Evolutionary conservation across 2,113 vertebrate species (phyloP).

Genomic region (Okapia johnstoni): DNA sequence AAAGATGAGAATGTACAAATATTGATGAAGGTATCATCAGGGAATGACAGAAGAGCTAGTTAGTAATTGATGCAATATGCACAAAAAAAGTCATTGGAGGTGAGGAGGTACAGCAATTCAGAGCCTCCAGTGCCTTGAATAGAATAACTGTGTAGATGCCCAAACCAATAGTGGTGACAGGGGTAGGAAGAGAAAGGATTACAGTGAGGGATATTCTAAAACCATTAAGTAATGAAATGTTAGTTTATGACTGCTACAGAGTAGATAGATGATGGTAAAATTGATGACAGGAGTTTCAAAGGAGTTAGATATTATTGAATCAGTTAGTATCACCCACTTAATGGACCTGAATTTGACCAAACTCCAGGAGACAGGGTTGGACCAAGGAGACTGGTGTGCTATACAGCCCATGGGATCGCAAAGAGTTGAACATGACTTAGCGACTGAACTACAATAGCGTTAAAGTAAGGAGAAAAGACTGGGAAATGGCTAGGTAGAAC

Average conservation of each 20-base stretch:
- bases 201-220: not conserved
- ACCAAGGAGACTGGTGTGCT: not conserved
- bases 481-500: not conserved
- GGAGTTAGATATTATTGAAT: not conserved
- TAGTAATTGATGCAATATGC: not conserved
- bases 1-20: not conserved
- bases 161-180: not conserved
- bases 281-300: not conserved
- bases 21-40: not conserved
- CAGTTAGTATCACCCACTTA: not conserved
- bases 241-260: not conserved
- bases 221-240: not conserved
- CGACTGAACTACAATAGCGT: not conserved
- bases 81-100: not conserved
- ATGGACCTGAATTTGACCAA: not conserved
- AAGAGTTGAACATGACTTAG: not conserved
- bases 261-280: not conserved
- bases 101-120: not conserved
- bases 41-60: not conserved
- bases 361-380: not conserved
- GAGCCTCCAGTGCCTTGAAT: not conserved
- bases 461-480: not conserved
- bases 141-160: not conserved
- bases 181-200: not conserved
- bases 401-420: not conserved